Percentiles rank a stretch among this genome's conserved stretches.
Evolutionary conservation across 2,888 invertebrate genomes (phyloP).

Genomic region (Caenorhabditis wallacei): DNA sequence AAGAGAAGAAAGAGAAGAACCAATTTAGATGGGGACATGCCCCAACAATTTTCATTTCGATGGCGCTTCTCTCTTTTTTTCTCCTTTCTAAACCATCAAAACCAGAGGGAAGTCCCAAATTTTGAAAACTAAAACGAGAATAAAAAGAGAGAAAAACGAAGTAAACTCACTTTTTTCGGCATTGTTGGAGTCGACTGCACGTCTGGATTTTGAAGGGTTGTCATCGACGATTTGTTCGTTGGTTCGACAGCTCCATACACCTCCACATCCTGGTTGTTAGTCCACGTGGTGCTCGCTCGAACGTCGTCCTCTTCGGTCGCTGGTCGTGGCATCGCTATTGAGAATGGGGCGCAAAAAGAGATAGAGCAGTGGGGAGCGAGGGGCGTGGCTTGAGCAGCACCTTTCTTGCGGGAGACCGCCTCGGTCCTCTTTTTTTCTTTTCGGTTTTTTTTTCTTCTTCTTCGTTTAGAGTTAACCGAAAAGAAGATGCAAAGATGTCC

Average conservation of each 20-base stretch:
- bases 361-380: conserved; percentile 19
- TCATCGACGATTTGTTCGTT: conserved; percentile 38
- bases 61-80: conserved; percentile 22
- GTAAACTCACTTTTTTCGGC: conserved; percentile 57
- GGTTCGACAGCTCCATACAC: conserved; percentile 50
- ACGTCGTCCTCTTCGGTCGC: conserved; percentile 56
- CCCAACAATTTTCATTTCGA: conserved; percentile 37
- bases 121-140: neutral
- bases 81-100: conserved; percentile 8
- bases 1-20: conserved; percentile 21
- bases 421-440: conserved; percentile 24
- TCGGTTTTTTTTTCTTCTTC: conserved; percentile 10
- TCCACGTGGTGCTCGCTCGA: conserved; percentile 50
- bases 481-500: conserved; percentile 13
- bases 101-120: neutral
- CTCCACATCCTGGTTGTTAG: conserved; percentile 34
- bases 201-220: conserved; percentile 49
- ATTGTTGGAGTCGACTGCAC: conserved; percentile 47
- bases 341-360: conserved; percentile 26
- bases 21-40: conserved; percentile 33
- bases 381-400: conserved; percentile 56
- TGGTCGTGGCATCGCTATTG: conserved; percentile 52
- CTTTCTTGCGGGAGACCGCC: conserved; percentile 56
- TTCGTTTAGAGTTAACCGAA: neutral
- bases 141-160: neutral